These are phyloP conservation scores for Homarus gammarus DNA, from an alignment of 2,888 invertebrate species.

Conservation along the genomic window DNA sequence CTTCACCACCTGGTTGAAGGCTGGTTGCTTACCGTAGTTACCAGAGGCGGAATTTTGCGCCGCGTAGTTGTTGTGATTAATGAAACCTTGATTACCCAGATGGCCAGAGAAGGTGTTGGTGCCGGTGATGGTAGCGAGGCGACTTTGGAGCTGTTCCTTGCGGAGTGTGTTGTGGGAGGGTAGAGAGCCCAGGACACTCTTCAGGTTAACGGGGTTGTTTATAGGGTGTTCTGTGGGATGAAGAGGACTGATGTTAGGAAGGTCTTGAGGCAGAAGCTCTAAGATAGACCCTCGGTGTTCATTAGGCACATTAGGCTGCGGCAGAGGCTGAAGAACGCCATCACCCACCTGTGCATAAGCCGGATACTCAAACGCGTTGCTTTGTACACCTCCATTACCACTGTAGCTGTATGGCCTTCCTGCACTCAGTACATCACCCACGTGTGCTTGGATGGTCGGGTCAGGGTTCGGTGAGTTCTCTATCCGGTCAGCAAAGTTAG, in stretches of 20 bases:
- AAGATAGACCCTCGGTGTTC: constrained; percentile 21
- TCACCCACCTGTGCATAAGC: neutral
- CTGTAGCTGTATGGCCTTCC: neutral
- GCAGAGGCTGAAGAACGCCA: neutral
- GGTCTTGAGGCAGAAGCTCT: constrained; percentile 43
- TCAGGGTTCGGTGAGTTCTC: neutral
- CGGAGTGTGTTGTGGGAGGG: constrained; percentile 21
- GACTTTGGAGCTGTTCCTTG: constrained; percentile 12
- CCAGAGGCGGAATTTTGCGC: constrained; percentile 38
- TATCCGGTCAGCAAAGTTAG: constrained; percentile 20
- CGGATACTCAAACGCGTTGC: neutral
- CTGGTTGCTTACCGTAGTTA: constrained; percentile 29
- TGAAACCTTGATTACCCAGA: constrained; percentile 38
- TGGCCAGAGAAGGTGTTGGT: constrained; percentile 57
- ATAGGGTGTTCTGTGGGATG: neutral
- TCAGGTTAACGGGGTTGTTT: constrained; percentile 15
- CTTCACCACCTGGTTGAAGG: constrained; percentile 14
- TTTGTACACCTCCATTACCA: neutral
- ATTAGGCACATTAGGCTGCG: neutral
- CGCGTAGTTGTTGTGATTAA: constrained; percentile 36
- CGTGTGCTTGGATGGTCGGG: constrained; percentile 10
- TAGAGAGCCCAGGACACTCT: constrained; percentile 1
- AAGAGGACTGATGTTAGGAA: constrained; percentile 38
- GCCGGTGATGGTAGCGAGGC: constrained; percentile 34
- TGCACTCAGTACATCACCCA: neutral